Base-by-base conservation (phyloP, 2,113 vertebrate genomes). In the Trogon surrucura region DNA sequence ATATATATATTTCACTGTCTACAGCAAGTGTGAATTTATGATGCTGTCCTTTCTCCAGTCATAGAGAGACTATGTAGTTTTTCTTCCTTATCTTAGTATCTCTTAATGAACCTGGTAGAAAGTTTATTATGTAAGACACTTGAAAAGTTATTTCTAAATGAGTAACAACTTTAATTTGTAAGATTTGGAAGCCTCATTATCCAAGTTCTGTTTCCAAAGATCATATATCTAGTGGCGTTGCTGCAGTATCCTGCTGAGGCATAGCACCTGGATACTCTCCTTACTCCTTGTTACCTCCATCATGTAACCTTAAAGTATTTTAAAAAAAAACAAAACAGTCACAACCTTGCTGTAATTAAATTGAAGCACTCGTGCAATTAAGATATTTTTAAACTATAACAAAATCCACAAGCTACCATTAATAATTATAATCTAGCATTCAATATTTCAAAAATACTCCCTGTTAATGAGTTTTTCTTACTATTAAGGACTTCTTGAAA, bases 391-490 rank as follows among this genome's bases (percentile, higher is more conserved):
- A 27, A 83, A 38, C 21, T 32, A 66, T 25, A 11, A 61, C 23
- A 69, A 79, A 64, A 51, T 79, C 57, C 21, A 80, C 32, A 69
- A 72, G 16, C 45, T 65, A 65, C 30, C 34, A 56, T 32, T 51
- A 73, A 38, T 13, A 64, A 23, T 13, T 66, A 64, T 11, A 86
- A 51, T 11, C 56, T 1, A 51, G 19, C 10, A 74, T 38, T 72
- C 79, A 23, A 34, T 30, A 36, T 48, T 73, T 53, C 1, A 48
- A 83, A 95, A 73, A 26, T 27, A 80, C 34, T 85, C 8, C 18
- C 17, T 0, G 0, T 44, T 83, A 85, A 51, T n/a, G 8, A 69
- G 0, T 44, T 58, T 80, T 18, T 64, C 45, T 54, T 38, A 14
- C 13, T 79, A n/a, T 26, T 74, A 54, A 47, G 5, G 45, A 71